A percentile compares a stretch with the other conserved stretches of the same genome.
Conservation (phyloP, 2,113 vertebrate genomes). For the Macheiramphus alcinus region DNA sequence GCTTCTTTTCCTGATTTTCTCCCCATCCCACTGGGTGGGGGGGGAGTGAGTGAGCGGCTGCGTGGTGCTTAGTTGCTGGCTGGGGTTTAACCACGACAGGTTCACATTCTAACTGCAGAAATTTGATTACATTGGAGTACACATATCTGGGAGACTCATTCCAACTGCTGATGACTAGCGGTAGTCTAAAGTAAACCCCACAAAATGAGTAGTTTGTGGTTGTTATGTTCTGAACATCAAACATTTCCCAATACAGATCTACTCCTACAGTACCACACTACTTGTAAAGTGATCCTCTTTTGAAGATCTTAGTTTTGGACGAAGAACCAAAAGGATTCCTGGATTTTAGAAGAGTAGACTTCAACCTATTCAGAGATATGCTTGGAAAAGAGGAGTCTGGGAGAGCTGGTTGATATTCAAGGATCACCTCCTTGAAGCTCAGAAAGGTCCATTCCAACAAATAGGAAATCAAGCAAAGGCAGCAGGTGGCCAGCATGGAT, state of each 20-base stretch:
- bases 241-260: background rate
- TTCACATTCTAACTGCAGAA: background rate
- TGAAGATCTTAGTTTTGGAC: background rate
- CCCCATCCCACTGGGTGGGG: no score
- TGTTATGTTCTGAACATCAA: background rate
- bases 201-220: background rate
- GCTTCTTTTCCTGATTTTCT: no score
- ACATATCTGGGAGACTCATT: background rate
- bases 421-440: background rate
- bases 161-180: background rate
- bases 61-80: no score
- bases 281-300: background rate
- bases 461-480: background rate
- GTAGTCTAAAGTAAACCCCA: background rate
- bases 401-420: background rate
- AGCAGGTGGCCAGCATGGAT: background rate
- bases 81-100: no score
- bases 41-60: no score
- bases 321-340: background rate
- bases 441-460: background rate
- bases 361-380: background rate
- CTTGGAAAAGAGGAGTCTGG: background rate
- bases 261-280: background rate
- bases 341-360: background rate
- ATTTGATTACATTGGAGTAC: background rate